These are phyloP conservation scores for Lanistes nyassanus DNA, from an alignment of 1,140 invertebrate species.

Conservation along the genomic window DNA sequence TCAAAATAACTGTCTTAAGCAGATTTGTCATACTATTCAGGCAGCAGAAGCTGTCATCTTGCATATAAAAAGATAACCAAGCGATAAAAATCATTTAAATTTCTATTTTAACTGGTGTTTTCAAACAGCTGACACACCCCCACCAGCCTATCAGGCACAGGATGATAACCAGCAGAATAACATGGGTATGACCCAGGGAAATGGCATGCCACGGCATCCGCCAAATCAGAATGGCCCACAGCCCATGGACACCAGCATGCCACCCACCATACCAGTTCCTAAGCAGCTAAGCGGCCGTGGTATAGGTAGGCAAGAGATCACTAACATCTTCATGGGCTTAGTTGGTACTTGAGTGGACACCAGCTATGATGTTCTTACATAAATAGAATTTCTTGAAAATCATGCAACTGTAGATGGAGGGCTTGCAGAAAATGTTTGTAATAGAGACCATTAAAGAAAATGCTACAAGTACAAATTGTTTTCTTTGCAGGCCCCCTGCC, in stretches of 20 bases:
- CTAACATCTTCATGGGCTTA: no score
- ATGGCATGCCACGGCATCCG: slow-evolving; percentile 19
- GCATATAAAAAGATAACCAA: neutral
- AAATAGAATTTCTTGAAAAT: no score
- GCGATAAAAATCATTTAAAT: neutral
- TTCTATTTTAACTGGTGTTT: slow-evolving; percentile 23
- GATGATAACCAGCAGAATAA: slow-evolving; percentile 71
- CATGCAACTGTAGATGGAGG: no score
- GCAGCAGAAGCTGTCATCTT: neutral
- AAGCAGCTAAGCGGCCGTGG: slow-evolving; percentile 15
- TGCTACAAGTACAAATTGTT: no score
- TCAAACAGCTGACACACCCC: slow-evolving; percentile 82
- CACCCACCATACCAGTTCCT: slow-evolving; percentile 25
- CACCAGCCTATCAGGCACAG: slow-evolving; percentile 90
- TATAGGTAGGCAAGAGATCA: slow-evolving; percentile 18
- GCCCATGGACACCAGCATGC: slow-evolving; percentile 52
- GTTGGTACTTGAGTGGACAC: no score
- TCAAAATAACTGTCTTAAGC: no score
- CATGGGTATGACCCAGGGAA: slow-evolving; percentile 67
- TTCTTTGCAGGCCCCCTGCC: no score
- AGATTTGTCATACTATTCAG: no score
- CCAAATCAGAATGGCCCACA: slow-evolving; percentile 42
- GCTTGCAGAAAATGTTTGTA: no score
- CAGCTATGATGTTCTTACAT: no score
- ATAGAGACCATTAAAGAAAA: no score